Evolutionary conservation across 2,797 vertebrate species (phyloP).

Genomic region (Enteromius paludinosus): DNA sequence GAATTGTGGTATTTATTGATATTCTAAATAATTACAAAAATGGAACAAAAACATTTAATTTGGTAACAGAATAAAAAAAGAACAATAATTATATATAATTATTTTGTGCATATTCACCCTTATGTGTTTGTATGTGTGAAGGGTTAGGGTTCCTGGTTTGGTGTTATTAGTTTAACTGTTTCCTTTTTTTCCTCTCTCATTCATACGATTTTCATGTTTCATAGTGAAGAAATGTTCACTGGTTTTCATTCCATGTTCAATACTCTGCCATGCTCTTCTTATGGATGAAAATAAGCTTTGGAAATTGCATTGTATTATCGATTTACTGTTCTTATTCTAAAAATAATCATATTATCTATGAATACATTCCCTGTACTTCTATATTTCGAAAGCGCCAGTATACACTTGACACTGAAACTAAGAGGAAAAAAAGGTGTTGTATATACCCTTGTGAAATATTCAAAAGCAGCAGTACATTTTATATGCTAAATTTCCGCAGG

Average conservation of each 20-base stretch:
- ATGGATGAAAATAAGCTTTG: constrained; percentile 18
- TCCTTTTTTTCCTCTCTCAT: background rate
- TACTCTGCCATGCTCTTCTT: background rate
- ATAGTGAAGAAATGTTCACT: background rate
- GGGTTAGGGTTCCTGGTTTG: background rate
- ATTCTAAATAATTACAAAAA: background rate
- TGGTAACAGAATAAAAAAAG: background rate
- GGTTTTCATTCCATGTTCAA: constrained; percentile 6
- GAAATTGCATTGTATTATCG: constrained; percentile 36
- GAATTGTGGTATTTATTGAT: background rate
- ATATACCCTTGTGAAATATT: constrained; percentile 44
- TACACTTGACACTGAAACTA: constrained; percentile 23
- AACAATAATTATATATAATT: background rate
- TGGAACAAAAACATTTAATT: background rate
- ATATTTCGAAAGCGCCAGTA: constrained; percentile 37
- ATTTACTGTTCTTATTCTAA: constrained; percentile 41
- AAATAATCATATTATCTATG: constrained; percentile 25
- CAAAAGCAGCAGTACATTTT: constrained; percentile 45
- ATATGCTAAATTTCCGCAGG: constrained; percentile 48
- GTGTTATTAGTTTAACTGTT: background rate
- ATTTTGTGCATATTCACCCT: background rate
- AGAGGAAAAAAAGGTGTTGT: background rate
- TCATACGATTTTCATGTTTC: background rate
- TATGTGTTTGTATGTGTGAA: background rate
- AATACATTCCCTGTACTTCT: constrained; percentile 26